Conservation (phyloP, 1,140 invertebrate species). For the Oppia nitens region DNA sequence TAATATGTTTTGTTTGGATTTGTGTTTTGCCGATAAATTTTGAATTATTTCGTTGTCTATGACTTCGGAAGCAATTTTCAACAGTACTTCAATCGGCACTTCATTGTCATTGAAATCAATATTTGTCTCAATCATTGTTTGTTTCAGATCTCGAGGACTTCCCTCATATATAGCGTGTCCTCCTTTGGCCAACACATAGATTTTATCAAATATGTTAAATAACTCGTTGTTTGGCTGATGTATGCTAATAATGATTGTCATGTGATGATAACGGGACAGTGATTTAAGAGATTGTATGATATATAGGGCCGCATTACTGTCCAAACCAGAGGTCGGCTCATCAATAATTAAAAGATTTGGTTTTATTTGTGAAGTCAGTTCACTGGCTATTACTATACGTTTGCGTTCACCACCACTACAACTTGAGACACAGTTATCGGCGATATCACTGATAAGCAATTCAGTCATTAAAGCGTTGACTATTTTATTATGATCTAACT, state of each 20-base stretch:
- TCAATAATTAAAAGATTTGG: constrained; percentile 21
- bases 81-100: background rate
- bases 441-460: constrained; percentile 56
- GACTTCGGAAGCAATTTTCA: background rate
- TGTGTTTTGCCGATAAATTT: background rate
- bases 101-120: background rate
- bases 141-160: constrained; percentile 17
- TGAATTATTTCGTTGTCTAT: background rate
- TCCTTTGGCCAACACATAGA: constrained; percentile 14
- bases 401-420: constrained; percentile 66
- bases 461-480: background rate
- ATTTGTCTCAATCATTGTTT: background rate
- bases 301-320: constrained; percentile 37
- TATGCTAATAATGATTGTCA: constrained; percentile 72
- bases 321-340: constrained; percentile 34
- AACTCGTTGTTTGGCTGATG: constrained; percentile 87
- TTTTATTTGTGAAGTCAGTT: constrained; percentile 42
- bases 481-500: constrained; percentile 3
- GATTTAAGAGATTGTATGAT: constrained; percentile 34
- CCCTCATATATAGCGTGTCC: constrained; percentile 24
- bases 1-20: background rate
- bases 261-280: background rate
- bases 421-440: background rate
- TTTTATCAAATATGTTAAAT: constrained; percentile 78
- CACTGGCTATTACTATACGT: constrained; percentile 77